Evolutionary conservation across 2,888 invertebrate species (phyloP).

Genomic region (Leucozona laternaria): DNA sequence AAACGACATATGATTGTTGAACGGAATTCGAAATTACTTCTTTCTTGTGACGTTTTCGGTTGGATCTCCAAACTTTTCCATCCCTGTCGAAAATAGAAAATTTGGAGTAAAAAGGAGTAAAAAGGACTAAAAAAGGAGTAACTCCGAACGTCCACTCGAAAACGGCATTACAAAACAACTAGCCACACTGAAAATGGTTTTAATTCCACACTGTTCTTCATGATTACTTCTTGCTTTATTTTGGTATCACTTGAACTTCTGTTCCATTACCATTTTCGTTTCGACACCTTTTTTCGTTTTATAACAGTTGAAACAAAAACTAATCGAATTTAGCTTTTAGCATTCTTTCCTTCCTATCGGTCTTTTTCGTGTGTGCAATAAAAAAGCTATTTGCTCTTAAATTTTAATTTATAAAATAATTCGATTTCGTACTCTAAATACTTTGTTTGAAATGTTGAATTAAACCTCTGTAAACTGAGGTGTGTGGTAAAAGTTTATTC

Average conservation of each 20-base stretch:
- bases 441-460: background rate
- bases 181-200: background rate
- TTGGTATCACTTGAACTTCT: conserved; percentile 45
- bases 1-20: too few species aligned
- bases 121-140: too few species aligned
- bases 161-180: too few species aligned
- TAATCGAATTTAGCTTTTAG: background rate
- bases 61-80: too few species aligned
- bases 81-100: too few species aligned
- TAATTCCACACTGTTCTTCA: background rate
- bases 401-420: background rate
- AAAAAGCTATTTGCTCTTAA: background rate
- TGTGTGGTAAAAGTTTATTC: conserved; percentile 46
- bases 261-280: background rate
- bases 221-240: too few species aligned
- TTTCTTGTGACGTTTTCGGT: too few species aligned
- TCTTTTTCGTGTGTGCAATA: conserved; percentile 5
- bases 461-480: conserved; percentile 35
- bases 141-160: too few species aligned
- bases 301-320: conserved; percentile 3
- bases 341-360: background rate
- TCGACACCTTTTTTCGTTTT: background rate
- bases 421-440: background rate
- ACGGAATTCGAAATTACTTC: too few species aligned
- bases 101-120: too few species aligned